These are phyloP conservation scores for Cladopsammia gracilis DNA, from an alignment of 64 coral and sea anemone species.

Conservation along the genomic window DNA sequence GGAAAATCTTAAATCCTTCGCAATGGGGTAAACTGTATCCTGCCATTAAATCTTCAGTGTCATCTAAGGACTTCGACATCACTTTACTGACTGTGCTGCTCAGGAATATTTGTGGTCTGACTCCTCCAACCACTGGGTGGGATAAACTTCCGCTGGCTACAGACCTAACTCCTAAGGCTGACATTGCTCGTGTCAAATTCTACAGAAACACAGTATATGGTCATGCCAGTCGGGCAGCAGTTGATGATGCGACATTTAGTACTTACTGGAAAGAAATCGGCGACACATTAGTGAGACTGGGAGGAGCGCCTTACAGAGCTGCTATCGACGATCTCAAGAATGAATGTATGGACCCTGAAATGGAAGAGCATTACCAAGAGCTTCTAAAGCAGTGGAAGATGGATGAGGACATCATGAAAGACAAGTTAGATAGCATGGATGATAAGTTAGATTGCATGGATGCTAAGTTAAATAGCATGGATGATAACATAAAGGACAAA, in stretches of 20 bases:
- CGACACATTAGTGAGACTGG: conserved; percentile 36
- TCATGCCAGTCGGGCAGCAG: not conserved
- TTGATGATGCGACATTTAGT: conserved; percentile 21
- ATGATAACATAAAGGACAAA: too few relatives aligned
- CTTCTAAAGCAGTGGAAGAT: not conserved
- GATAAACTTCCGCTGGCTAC: conserved; percentile 9
- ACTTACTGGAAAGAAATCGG: conserved; percentile 24
- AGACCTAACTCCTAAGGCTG: not conserved
- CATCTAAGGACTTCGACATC: conserved; percentile 57
- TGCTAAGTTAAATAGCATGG: too few relatives aligned
- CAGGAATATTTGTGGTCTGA: conserved; percentile 43
- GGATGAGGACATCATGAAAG: not conserved
- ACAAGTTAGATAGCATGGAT: too few relatives aligned
- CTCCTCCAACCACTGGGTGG: conserved; percentile 28
- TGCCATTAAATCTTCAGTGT: conserved; percentile 13
- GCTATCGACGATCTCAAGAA: conserved; percentile 22
- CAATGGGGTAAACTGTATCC: conserved; percentile 60
- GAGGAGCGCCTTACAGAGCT: not conserved
- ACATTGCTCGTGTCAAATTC: conserved; percentile 25
- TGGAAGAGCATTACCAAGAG: conserved; percentile 15
- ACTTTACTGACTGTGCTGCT: conserved; percentile 23
- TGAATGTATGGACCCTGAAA: conserved; percentile 33
- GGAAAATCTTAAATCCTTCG: conserved; percentile 36
- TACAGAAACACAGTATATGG: conserved; percentile 26
- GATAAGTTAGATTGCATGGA: too few relatives aligned